These are phyloP conservation scores for Augiades crinisus DNA, from an alignment of 2,888 invertebrate genomes.

Conservation along the genomic window DNA sequence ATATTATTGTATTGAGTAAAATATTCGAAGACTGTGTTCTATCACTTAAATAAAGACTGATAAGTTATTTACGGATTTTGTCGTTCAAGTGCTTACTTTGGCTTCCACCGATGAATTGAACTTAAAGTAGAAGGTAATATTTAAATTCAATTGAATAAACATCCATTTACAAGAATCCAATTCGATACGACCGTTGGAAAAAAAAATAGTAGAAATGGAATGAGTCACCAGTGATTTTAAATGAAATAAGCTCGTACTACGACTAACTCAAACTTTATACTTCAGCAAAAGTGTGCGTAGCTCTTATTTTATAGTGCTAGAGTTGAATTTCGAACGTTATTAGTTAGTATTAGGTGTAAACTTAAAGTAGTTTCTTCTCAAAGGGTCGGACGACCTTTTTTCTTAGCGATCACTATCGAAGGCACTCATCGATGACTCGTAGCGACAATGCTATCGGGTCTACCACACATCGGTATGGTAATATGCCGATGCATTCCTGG, in stretches of 20 bases:
- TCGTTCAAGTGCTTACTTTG: background rate
- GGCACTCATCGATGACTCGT: conserved; percentile 58
- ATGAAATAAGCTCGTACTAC: conserved; percentile 54
- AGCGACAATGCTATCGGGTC: conserved; percentile 62
- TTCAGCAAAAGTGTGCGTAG: conserved; percentile 18
- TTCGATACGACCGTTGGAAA: conserved; percentile 48
- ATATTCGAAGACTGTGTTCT: too few species aligned
- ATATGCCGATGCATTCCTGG: conserved; percentile 64
- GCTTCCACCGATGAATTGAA: background rate
- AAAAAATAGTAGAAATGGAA: conserved; percentile 45
- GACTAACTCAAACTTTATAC: conserved; percentile 33
- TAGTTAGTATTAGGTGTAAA: conserved; percentile 28
- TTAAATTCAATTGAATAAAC: conserved; percentile 43
- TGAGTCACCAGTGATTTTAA: conserved; percentile 70
- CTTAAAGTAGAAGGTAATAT: conserved; percentile 6
- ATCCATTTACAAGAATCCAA: conserved; percentile 44
- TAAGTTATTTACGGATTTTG: too few species aligned
- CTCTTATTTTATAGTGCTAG: conserved; percentile 35
- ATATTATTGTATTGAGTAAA: too few species aligned
- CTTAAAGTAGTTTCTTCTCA: conserved; percentile 42
- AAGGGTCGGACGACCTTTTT: conserved; percentile 64
- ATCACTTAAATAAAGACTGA: background rate
- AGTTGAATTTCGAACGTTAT: conserved; percentile 39
- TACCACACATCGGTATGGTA: conserved; percentile 66
- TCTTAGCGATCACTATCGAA: conserved; percentile 65